Conservation (phyloP, 2,797 vertebrate species). For the Dallia pectoralis region DNA sequence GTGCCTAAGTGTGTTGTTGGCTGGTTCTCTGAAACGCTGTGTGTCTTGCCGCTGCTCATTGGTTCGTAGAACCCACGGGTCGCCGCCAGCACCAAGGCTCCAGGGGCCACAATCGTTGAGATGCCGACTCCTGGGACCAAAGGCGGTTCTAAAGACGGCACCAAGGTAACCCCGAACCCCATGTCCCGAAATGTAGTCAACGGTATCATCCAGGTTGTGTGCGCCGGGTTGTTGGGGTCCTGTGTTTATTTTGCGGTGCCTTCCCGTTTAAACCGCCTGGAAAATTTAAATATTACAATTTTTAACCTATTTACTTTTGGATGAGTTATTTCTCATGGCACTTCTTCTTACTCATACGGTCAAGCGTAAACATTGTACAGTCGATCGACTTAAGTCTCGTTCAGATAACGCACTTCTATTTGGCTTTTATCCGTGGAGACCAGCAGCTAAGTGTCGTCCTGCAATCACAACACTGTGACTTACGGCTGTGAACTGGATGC, state of each 20-base stretch:
- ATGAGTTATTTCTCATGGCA: background rate
- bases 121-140: conserved; percentile 37
- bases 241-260: background rate
- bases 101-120: conserved; percentile 49
- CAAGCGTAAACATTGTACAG: no score
- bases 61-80: conserved; percentile 46
- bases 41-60: conserved; percentile 40
- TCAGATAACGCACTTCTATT: no score
- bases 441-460: no score
- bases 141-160: conserved; percentile 33
- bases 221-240: background rate
- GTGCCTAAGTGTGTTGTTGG: background rate
- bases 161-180: conserved; percentile 41
- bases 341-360: background rate
- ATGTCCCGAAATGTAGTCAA: background rate
- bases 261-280: background rate
- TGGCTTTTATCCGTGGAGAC: no score
- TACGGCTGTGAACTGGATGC: background rate
- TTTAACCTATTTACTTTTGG: background rate
- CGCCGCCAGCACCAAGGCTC: conserved; percentile 40
- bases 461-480: background rate
- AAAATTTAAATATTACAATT: background rate
- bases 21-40: conserved; percentile 33
- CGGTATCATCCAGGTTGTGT: background rate
- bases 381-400: background rate